These are phyloP conservation scores for Balaenoptera acutorostrata DNA, from an alignment of 2,113 vertebrate species.

Conservation along the genomic window DNA sequence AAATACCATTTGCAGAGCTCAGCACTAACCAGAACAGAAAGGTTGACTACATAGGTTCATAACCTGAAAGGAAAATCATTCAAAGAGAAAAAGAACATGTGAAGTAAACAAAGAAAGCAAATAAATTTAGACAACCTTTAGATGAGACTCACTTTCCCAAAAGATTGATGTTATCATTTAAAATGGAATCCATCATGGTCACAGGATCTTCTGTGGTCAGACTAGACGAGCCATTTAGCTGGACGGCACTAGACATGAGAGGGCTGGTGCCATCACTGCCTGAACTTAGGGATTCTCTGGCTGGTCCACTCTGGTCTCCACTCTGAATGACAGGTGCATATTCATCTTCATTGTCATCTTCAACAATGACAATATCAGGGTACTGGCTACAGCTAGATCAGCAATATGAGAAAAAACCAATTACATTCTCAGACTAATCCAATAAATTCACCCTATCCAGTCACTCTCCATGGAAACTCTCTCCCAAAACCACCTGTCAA, in stretches of 20 bases:
- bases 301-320: slow-evolving; percentile 69
- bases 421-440: slow-evolving; percentile 15
- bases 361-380: slow-evolving; percentile 91
- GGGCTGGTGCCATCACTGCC: slow-evolving; percentile 69
- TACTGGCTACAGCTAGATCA: slow-evolving; percentile 76
- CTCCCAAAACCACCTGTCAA: background rate
- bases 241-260: slow-evolving; percentile 84
- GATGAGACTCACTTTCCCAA: slow-evolving; percentile 92
- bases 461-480: background rate
- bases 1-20: background rate
- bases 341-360: slow-evolving; percentile 86
- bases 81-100: background rate
- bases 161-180: slow-evolving; percentile 96
- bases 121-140: background rate
- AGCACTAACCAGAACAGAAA: background rate
- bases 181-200: slow-evolving; percentile 97
- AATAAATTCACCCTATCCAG: background rate
- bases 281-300: slow-evolving; percentile 62
- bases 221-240: slow-evolving; percentile 85
- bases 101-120: background rate
- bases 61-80: background rate
- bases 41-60: background rate
- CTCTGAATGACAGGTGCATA: slow-evolving; percentile 81
- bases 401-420: background rate
- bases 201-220: slow-evolving; percentile 91